Evolutionary conservation across 2,113 vertebrate species (phyloP).

Genomic region (Silurus asotus): DNA sequence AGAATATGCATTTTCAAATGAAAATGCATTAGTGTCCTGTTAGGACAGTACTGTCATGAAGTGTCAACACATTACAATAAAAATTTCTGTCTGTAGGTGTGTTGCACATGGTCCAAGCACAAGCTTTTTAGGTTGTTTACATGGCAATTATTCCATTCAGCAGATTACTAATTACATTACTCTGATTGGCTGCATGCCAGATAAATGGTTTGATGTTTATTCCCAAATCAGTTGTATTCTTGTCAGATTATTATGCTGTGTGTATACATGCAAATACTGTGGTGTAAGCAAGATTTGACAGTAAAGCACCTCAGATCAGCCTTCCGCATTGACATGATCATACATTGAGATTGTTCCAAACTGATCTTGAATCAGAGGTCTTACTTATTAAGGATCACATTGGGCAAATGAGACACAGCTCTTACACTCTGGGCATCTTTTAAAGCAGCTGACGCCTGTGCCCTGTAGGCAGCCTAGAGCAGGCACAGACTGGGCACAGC

Average conservation of each 20-base stretch:
- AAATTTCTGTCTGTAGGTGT: background rate
- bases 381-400: slow-evolving; percentile 30
- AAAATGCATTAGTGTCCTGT: too few species aligned
- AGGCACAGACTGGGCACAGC: slow-evolving; percentile 17
- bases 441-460: slow-evolving; percentile 35
- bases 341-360: slow-evolving; percentile 16
- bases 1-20: too few species aligned
- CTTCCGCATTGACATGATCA: background rate
- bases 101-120: too few species aligned
- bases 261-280: background rate
- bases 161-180: background rate
- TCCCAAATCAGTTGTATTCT: background rate
- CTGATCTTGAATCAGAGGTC: slow-evolving; percentile 41
- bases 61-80: background rate
- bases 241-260: background rate
- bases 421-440: slow-evolving; percentile 32
- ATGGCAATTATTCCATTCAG: background rate
- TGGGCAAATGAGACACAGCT: slow-evolving; percentile 35
- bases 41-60: background rate
- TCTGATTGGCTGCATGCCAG: background rate
- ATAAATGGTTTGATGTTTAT: background rate
- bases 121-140: background rate
- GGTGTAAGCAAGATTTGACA: background rate
- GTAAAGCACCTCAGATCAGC: background rate
- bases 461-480: slow-evolving; percentile 34